Evolutionary conservation across 2,797 vertebrate genomes (phyloP).

Genomic region (Denticeps clupeoides): DNA sequence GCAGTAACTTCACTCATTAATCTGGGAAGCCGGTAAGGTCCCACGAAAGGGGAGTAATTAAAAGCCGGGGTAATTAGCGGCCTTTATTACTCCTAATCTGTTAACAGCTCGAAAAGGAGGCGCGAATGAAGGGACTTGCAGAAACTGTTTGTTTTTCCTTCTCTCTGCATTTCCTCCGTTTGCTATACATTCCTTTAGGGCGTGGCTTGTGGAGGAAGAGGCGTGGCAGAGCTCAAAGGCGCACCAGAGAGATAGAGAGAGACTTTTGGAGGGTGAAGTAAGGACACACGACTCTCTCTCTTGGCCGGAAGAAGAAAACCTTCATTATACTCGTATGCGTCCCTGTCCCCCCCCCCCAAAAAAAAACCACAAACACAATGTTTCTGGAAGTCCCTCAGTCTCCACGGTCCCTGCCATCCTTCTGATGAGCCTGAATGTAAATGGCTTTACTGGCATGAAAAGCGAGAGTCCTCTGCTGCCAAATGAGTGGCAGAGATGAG

Average conservation of each 20-base stretch:
- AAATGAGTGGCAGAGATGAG: neutral
- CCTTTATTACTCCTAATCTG: slow-evolving; percentile 53
- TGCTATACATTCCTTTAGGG: slow-evolving; percentile 26
- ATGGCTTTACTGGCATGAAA: neutral
- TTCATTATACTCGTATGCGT: slow-evolving; percentile 1
- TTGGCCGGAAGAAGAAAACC: neutral
- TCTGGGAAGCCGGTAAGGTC: slow-evolving; percentile 46
- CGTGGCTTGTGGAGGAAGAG: slow-evolving; percentile 20
- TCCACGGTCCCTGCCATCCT: slow-evolving; percentile 16
- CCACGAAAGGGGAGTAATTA: slow-evolving; percentile 50
- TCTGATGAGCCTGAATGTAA: slow-evolving; percentile 6
- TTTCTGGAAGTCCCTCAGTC: neutral
- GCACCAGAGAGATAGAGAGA: neutral
- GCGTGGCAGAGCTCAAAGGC: neutral
- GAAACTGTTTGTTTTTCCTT: slow-evolving; percentile 24
- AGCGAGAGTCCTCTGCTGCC: neutral
- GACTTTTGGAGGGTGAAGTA: neutral
- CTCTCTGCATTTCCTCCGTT: slow-evolving; percentile 11
- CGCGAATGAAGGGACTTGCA: slow-evolving; percentile 8
- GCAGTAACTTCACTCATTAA: slow-evolving; percentile 54
- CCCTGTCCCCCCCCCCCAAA: slow-evolving; percentile 3
- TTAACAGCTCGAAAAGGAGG: slow-evolving; percentile 41
- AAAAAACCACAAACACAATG: slow-evolving; percentile 7
- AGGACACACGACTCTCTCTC: neutral
- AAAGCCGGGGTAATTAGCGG: slow-evolving; percentile 48